Percentiles rank a stretch among this genome's conserved stretches.
Conservation (phyloP, 1,140 invertebrate species). For the Whitmania pigra region DNA sequence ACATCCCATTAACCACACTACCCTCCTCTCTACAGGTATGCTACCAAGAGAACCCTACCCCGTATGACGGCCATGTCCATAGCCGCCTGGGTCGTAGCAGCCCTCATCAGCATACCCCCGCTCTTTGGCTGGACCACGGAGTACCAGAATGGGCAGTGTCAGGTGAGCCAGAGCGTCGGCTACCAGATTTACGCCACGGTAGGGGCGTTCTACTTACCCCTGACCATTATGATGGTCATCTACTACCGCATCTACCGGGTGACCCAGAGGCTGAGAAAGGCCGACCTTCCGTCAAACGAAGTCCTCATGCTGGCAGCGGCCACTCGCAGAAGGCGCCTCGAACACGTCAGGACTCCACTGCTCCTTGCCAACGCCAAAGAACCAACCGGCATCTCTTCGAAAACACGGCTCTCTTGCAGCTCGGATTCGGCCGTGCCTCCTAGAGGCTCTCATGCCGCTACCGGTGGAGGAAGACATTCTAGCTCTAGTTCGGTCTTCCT, state of each 20-base stretch:
- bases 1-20: too few species aligned
- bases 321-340: too few species aligned
- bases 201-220: conserved; percentile 82
- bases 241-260: conserved; percentile 72
- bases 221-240: conserved; percentile 74
- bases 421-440: not conserved
- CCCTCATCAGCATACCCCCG: conserved; percentile 44
- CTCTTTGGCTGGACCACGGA: conserved; percentile 38
- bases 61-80: conserved; percentile 42
- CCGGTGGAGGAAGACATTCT: too few species aligned
- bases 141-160: conserved; percentile 48
- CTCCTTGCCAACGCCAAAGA: not conserved
- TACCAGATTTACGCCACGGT: conserved; percentile 55
- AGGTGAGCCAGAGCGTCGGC: conserved; percentile 81
- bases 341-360: not conserved
- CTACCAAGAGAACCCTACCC: conserved; percentile 41
- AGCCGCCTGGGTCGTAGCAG: conserved; percentile 43
- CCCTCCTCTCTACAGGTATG: conserved; percentile 31
- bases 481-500: too few species aligned
- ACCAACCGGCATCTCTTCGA: not conserved
- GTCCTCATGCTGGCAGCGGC: too few species aligned
- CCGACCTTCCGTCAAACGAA: conserved; percentile 31
- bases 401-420: not conserved
- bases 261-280: conserved; percentile 40
- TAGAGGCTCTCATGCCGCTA: not conserved